Percentiles rank a stretch among this genome's conserved stretches.
Conservation (phyloP, 2,797 vertebrate species). For the Lerista edwardsae region DNA sequence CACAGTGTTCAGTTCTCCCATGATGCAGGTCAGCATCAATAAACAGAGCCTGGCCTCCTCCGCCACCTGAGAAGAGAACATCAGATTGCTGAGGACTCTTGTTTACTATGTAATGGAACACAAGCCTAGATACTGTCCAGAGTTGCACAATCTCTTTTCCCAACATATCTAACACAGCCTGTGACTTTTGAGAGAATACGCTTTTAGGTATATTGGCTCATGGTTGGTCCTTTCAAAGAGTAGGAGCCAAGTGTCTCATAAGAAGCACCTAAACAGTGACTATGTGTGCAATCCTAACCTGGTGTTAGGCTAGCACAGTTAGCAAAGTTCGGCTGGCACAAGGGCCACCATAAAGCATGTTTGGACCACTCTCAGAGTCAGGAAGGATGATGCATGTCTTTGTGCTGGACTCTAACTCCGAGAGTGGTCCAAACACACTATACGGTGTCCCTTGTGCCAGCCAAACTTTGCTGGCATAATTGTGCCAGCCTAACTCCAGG, state of each 20-base stretch:
- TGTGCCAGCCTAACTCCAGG: too few relatives aligned
- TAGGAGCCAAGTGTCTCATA: fast-evolving
- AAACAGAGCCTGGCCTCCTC: conserved; percentile 81
- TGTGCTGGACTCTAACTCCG: too few relatives aligned
- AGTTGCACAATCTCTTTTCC: fast-evolving
- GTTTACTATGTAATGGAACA: fast-evolving
- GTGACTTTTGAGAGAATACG: neutral
- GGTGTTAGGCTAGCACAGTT: too few relatives aligned
- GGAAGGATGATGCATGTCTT: too few relatives aligned
- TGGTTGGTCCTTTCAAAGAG: neutral
- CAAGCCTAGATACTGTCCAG: neutral
- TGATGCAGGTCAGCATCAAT: conserved; percentile 77
- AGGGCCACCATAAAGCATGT: too few relatives aligned
- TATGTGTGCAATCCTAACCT: too few relatives aligned
- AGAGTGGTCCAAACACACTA: too few relatives aligned
- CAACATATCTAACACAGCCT: fast-evolving
- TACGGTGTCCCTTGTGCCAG: too few relatives aligned
- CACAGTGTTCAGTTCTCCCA: conserved; percentile 81
- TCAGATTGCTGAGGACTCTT: fast-evolving
- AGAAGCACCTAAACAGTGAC: neutral
- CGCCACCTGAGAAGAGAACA: conserved; percentile 77
- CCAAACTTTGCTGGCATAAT: too few relatives aligned
- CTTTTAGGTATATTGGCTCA: neutral
- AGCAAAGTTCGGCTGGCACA: too few relatives aligned
- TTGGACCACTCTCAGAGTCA: too few relatives aligned